These are phyloP conservation scores for Pholis gunnellus DNA, from an alignment of 2,113 vertebrate genomes.

Conservation along the genomic window DNA sequence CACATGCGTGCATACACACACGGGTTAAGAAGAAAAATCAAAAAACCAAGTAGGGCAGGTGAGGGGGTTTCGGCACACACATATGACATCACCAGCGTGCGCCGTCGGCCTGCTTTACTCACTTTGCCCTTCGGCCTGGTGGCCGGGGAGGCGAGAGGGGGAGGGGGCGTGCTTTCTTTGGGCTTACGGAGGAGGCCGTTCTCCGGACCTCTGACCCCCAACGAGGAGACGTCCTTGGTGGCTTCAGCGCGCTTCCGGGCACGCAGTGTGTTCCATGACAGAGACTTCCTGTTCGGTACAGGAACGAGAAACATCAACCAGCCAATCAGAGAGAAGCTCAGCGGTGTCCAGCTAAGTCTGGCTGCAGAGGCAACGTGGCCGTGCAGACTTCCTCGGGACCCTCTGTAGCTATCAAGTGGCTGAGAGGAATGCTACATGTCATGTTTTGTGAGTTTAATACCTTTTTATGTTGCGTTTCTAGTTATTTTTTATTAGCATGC, in stretches of 20 bases:
- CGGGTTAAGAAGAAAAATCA: slow-evolving; percentile 35
- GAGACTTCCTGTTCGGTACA: slow-evolving; percentile 96
- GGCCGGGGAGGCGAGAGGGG: slow-evolving; percentile 85
- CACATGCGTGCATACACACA: not conserved
- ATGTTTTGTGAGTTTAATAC: too few relatives aligned
- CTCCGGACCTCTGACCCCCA: slow-evolving; percentile 90
- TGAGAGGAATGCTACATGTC: not conserved
- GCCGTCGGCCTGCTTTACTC: slow-evolving; percentile 87
- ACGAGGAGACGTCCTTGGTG: slow-evolving; percentile 86
- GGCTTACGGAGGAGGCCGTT: slow-evolving; percentile 94
- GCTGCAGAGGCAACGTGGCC: slow-evolving; percentile 37
- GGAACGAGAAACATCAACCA: slow-evolving; percentile 89
- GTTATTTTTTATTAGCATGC: too few relatives aligned
- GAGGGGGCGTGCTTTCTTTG: slow-evolving; percentile 84
- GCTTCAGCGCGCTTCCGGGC: slow-evolving; percentile 95
- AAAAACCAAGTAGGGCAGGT: slow-evolving; percentile 38
- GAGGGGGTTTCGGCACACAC: slow-evolving; percentile 48
- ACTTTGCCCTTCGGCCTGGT: slow-evolving; percentile 94
- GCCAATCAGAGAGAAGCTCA: slow-evolving; percentile 73
- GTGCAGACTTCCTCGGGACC: not conserved
- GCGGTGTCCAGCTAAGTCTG: slow-evolving; percentile 24
- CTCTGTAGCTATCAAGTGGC: not conserved
- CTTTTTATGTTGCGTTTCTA: too few relatives aligned
- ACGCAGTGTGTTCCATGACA: slow-evolving; percentile 99
- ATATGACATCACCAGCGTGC: slow-evolving; percentile 56